Percentiles rank a stretch among this genome's conserved stretches.
Conservation (phyloP, 2,888 invertebrate species). For the Pollenia griseotomentosa region DNA sequence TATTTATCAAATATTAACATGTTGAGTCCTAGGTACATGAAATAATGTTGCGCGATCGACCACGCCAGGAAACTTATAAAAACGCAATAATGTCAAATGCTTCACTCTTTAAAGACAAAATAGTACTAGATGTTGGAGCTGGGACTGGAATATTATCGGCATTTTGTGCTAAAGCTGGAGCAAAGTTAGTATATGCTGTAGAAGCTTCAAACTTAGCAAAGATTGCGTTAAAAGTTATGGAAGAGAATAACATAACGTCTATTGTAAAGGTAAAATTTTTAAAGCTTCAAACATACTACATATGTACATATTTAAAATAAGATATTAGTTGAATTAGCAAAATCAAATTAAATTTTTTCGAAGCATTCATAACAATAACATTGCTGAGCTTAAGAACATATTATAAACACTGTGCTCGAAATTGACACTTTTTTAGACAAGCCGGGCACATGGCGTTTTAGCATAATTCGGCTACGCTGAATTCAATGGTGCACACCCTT, state of each 20-base stretch:
- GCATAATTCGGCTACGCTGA: too few species aligned
- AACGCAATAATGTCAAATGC: conserved; percentile 90
- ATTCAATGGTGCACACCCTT: too few species aligned
- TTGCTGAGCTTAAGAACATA: too few species aligned
- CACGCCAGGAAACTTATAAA: conserved; percentile 91
- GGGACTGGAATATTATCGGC: conserved; percentile 95
- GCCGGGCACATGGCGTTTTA: too few species aligned
- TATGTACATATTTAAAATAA: not conserved
- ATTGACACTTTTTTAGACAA: too few species aligned
- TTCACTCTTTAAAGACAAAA: conserved; percentile 89
- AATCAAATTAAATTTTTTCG: too few species aligned
- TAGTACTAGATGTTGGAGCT: conserved; percentile 94
- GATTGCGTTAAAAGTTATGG: conserved; percentile 87
- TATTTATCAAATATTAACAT: not conserved
- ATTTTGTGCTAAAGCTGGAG: conserved; percentile 95
- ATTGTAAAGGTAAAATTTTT: conserved; percentile 87
- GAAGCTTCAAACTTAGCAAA: conserved; percentile 91
- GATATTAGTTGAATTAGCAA: not conserved
- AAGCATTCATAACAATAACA: too few species aligned
- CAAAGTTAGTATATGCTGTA: conserved; percentile 92
- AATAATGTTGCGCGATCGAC: conserved; percentile 91
- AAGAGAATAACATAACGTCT: conserved; percentile 89
- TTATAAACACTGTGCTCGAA: too few species aligned
- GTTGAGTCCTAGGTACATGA: conserved; percentile 88
- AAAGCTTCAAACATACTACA: too few species aligned